phyloP scores from a whole-genome alignment of 2,113 vertebrate species.

The Nycticorax nycticorax region DNA sequence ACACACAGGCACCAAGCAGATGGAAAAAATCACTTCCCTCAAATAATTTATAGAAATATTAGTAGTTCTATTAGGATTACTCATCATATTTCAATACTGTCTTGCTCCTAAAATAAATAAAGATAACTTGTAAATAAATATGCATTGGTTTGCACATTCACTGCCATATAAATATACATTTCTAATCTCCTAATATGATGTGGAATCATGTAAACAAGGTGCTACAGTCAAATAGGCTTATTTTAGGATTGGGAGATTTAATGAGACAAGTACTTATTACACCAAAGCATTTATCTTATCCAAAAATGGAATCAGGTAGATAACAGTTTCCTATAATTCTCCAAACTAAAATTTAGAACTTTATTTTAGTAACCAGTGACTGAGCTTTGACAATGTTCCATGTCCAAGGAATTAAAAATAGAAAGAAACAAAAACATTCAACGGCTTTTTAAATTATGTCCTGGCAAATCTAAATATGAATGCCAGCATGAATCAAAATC shows the following conservation, averaged over 20 bases:
- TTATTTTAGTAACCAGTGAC: background rate
- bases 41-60: background rate
- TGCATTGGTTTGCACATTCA: background rate
- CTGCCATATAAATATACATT: background rate
- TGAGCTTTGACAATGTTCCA: background rate
- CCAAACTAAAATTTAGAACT: background rate
- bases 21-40: background rate
- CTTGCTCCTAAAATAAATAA: background rate
- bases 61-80: background rate
- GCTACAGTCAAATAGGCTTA: background rate
- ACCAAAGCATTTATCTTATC: background rate
- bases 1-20: fast-evolving
- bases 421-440: background rate
- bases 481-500: background rate
- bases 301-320: background rate
- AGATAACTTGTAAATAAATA: background rate
- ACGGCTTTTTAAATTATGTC: background rate
- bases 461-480: background rate
- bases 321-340: background rate
- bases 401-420: background rate
- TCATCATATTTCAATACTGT: background rate
- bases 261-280: background rate
- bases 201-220: background rate
- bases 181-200: background rate
- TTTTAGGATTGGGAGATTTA: background rate